Conservation (phyloP, 2,888 invertebrate genomes). For the Sinopyrophorus schimmeli region DNA sequence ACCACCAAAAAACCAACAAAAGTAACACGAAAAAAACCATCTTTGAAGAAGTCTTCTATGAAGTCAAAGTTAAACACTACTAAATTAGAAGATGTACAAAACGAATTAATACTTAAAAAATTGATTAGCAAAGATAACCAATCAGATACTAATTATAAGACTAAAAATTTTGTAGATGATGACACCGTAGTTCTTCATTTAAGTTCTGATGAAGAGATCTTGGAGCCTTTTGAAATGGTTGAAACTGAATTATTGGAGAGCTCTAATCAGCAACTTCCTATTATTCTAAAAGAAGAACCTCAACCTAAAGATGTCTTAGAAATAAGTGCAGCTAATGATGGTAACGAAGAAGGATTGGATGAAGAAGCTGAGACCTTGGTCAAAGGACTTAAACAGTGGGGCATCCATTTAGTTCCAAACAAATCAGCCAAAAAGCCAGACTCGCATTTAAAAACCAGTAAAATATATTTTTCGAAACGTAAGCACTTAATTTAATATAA, state of each 20-base stretch:
- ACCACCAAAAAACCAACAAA: conserved; percentile 11
- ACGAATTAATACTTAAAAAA: too few species aligned
- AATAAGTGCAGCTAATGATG: neutral
- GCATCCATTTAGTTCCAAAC: conserved; percentile 50
- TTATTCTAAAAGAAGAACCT: neutral
- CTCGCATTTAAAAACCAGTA: neutral
- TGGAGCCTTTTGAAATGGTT: conserved; percentile 30
- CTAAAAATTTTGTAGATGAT: neutral
- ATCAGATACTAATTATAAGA: too few species aligned
- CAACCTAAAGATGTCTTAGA: neutral
- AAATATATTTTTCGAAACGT: too few species aligned
- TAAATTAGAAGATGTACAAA: too few species aligned
- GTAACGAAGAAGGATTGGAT: conserved; percentile 25
- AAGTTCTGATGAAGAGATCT: conserved; percentile 38
- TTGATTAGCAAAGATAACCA: too few species aligned
- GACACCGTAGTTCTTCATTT: conserved; percentile 28
- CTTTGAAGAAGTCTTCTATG: too few species aligned
- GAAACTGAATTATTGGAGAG: conserved; percentile 27
- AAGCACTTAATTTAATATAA: too few species aligned
- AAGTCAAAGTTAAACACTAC: too few species aligned
- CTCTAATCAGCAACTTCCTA: neutral
- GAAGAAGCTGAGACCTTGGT: conserved; percentile 45
- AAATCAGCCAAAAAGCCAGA: conserved; percentile 10
- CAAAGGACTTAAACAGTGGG: conserved; percentile 47
- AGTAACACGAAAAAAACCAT: conserved; percentile 1